phyloP scores from a whole-genome alignment of 2,888 invertebrate genomes.

The Conops quadrifasciatus region DNA sequence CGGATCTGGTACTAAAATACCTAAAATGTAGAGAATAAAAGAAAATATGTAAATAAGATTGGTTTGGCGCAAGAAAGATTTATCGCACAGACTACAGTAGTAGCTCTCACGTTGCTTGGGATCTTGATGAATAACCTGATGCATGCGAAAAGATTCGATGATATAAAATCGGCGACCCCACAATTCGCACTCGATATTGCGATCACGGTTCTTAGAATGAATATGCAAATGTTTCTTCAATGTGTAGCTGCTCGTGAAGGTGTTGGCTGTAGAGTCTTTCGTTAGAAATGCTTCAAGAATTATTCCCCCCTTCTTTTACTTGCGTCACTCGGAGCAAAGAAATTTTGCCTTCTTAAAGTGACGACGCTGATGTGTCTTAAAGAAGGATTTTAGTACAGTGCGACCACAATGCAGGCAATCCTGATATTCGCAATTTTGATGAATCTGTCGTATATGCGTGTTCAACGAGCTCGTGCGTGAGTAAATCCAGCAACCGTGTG shows the following conservation, averaged over 20 bases:
- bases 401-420: slow-evolving; percentile 41
- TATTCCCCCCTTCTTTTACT: too few relatives aligned
- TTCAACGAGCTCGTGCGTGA: slow-evolving; percentile 34
- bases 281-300: background rate
- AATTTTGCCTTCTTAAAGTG: slow-evolving; percentile 33
- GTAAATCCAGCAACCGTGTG: too few relatives aligned
- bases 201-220: slow-evolving; percentile 44
- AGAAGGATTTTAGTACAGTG: slow-evolving; percentile 35
- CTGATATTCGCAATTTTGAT: slow-evolving; percentile 35
- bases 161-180: slow-evolving; percentile 45
- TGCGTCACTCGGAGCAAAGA: slow-evolving; percentile 47
- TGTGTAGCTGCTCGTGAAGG: slow-evolving; percentile 42
- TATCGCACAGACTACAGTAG: slow-evolving; percentile 44
- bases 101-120: slow-evolving; percentile 43
- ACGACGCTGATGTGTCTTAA: slow-evolving; percentile 30
- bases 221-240: slow-evolving; percentile 42
- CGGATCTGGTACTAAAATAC: too few relatives aligned
- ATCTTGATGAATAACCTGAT: slow-evolving; percentile 40
- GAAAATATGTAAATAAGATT: too few relatives aligned
- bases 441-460: slow-evolving; percentile 36
- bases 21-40: too few relatives aligned
- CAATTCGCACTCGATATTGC: slow-evolving; percentile 43
- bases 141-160: slow-evolving; percentile 42
- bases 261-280: slow-evolving; percentile 41
- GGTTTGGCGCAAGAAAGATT: slow-evolving; percentile 46